Percentiles rank a stretch among this genome's conserved stretches.
phyloP scores from a whole-genome alignment of 2,113 vertebrate species.

The Excalfactoria chinensis region DNA sequence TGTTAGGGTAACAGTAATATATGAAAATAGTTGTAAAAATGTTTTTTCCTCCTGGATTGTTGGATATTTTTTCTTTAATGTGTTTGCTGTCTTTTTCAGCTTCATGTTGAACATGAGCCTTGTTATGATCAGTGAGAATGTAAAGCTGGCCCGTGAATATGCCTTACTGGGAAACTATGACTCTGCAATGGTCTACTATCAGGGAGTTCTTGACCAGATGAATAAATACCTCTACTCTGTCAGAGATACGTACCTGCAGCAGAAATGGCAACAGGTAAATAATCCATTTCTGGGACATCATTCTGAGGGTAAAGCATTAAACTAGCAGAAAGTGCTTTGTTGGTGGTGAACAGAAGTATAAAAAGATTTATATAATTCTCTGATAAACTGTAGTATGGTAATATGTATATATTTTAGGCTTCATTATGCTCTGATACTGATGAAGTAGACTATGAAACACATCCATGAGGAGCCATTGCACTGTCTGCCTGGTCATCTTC shows the following conservation, averaged over 20 bases:
- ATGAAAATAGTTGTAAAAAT: not conserved
- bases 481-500: not conserved
- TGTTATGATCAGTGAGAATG: conserved; percentile 94
- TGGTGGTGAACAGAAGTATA: not conserved
- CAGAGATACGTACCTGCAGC: conserved; percentile 86
- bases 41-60: not conserved
- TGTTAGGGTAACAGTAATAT: not conserved
- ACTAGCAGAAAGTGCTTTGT: not conserved
- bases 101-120: conserved; percentile 90
- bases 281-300: not conserved
- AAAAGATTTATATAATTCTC: not conserved
- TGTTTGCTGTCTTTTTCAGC: not conserved
- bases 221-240: conserved; percentile 88
- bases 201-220: conserved; percentile 94
- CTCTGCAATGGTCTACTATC: conserved; percentile 93
- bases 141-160: conserved; percentile 95
- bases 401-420: not conserved
- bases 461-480: not conserved
- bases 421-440: not conserved
- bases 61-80: not conserved
- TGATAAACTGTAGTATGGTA: not conserved
- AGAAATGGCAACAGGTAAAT: conserved; percentile 95
- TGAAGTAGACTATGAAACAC: not conserved
- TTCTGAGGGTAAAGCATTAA: not conserved
- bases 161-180: conserved; percentile 96